Evolutionary conservation across 2,888 invertebrate genomes (phyloP).

Genomic region (Dastarcus helophoroides): DNA sequence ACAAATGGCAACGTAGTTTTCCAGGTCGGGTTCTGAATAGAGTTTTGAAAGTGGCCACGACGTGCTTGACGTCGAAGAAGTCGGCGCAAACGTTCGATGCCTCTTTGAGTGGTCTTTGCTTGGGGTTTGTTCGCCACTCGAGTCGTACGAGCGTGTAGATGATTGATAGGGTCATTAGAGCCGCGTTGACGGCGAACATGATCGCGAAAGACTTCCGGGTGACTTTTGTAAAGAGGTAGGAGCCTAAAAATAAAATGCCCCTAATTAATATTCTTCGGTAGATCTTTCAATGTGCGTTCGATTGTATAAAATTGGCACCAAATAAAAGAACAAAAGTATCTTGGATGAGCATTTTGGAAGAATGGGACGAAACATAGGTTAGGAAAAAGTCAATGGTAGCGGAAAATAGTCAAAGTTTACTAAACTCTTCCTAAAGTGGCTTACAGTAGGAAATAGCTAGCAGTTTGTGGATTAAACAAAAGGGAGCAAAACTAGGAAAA

Average conservation of each 20-base stretch:
- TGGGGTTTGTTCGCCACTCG: constrained; percentile 57
- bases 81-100: constrained; percentile 47
- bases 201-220: constrained; percentile 53
- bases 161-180: constrained; percentile 49
- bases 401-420: too few species aligned
- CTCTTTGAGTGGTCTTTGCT: constrained; percentile 50
- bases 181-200: constrained; percentile 63
- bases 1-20: constrained; percentile 49
- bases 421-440: too few species aligned
- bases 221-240: constrained; percentile 49
- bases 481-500: too few species aligned
- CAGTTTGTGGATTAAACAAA: too few species aligned
- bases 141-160: constrained; percentile 52
- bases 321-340: too few species aligned
- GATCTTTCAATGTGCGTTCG: too few species aligned
- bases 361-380: too few species aligned
- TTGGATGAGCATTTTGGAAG: too few species aligned
- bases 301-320: too few species aligned
- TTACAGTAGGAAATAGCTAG: too few species aligned
- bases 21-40: constrained; percentile 47
- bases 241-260: constrained; percentile 45
- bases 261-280: too few species aligned
- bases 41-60: constrained; percentile 49
- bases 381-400: too few species aligned
- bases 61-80: constrained; percentile 61